These are phyloP conservation scores for Sakesphorus luctuosus DNA, from an alignment of 2,113 vertebrate species.

Conservation along the genomic window DNA sequence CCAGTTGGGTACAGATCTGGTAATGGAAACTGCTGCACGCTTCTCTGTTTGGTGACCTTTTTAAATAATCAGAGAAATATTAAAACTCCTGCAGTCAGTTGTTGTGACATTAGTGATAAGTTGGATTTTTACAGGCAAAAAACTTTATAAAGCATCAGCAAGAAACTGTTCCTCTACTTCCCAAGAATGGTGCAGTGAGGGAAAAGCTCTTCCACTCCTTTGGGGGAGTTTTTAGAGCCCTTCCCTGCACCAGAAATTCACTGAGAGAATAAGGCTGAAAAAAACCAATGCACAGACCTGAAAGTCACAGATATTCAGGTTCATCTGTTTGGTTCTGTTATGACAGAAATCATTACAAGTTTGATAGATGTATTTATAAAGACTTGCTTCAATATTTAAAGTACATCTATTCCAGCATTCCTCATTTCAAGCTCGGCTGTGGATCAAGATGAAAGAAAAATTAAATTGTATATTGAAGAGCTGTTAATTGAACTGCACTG, in stretches of 20 bases:
- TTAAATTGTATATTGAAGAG: slow-evolving; percentile 86
- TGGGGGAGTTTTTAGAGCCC: background rate
- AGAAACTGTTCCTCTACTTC: background rate
- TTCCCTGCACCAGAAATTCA: background rate
- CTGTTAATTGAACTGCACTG: slow-evolving; percentile 85
- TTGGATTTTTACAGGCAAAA: background rate
- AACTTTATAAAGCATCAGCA: background rate
- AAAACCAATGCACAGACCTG: slow-evolving; percentile 40
- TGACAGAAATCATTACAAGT: slow-evolving; percentile 80
- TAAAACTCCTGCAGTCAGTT: background rate
- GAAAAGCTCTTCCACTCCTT: background rate
- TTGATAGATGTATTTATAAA: slow-evolving; percentile 83
- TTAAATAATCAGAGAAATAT: background rate
- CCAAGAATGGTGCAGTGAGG: background rate
- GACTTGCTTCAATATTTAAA: slow-evolving; percentile 79
- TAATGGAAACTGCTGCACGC: background rate
- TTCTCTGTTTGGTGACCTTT: background rate
- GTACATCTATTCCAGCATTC: slow-evolving; percentile 77
- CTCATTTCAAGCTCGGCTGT: slow-evolving; percentile 77
- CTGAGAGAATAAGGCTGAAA: background rate
- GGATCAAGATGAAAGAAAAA: slow-evolving; percentile 90
- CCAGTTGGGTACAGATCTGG: background rate
- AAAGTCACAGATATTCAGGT: slow-evolving; percentile 25
- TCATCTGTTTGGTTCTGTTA: slow-evolving; percentile 72
- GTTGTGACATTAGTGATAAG: background rate